phyloP scores from a whole-genome alignment of 1,140 invertebrate genomes.

The Ostrea edulis region DNA sequence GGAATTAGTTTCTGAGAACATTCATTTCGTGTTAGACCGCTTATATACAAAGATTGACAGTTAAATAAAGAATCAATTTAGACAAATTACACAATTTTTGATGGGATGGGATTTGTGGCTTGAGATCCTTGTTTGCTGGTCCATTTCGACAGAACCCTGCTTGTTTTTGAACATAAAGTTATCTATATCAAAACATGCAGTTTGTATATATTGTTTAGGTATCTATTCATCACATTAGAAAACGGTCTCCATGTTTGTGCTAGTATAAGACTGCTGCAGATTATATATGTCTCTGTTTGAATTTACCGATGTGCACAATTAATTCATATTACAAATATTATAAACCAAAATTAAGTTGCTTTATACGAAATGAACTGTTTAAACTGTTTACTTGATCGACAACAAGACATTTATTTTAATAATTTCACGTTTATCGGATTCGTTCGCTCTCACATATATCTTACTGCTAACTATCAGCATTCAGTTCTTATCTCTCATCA shows the following conservation, averaged over 20 bases:
- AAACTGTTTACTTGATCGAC: too few species aligned
- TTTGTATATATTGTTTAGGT: too few species aligned
- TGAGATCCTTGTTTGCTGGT: background rate
- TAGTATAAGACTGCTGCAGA: too few species aligned
- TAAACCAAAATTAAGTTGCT: too few species aligned
- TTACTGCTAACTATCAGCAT: background rate
- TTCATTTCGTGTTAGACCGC: conserved; percentile 13
- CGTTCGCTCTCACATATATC: background rate
- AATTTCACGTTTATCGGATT: background rate
- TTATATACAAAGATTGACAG: background rate
- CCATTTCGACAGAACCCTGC: background rate
- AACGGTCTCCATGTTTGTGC: too few species aligned
- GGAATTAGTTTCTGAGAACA: conserved; percentile 26
- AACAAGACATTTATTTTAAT: too few species aligned
- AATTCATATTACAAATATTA: too few species aligned
- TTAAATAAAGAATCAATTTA: conserved; percentile 26
- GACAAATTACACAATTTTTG: conserved; percentile 32
- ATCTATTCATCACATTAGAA: too few species aligned
- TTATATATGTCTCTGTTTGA: too few species aligned
- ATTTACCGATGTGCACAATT: too few species aligned
- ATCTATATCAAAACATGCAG: too few species aligned
- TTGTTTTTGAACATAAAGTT: background rate
- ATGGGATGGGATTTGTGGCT: conserved; percentile 9
- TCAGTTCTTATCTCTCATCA: conserved; percentile 23
- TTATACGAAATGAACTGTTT: too few species aligned